Percentiles rank a stretch among this genome's conserved stretches.
Conservation (phyloP, 2,797 vertebrate species). For the Lagodon rhomboides region DNA sequence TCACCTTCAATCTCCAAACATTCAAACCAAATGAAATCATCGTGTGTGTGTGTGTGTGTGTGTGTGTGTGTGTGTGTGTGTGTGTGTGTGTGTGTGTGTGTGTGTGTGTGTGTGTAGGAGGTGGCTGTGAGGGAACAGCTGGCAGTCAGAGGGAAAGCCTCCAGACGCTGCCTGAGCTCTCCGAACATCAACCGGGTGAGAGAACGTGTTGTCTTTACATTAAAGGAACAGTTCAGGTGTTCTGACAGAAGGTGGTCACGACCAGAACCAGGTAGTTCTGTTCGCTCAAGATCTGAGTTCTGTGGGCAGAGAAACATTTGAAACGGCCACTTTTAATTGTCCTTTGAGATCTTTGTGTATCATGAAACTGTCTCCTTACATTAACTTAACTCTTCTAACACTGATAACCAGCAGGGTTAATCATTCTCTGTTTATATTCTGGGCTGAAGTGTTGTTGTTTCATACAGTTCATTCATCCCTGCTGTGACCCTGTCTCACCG, state of each 20-base stretch:
- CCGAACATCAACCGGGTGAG: conserved; percentile 90
- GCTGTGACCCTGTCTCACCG: background rate
- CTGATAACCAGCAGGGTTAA: background rate
- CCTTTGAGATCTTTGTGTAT: background rate
- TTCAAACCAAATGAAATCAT: no score
- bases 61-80: background rate
- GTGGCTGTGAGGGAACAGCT: conserved; percentile 95
- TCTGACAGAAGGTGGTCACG: background rate
- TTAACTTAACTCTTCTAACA: background rate
- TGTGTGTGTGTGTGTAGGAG: conserved; percentile 85
- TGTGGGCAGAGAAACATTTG: background rate
- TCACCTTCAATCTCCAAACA: no score
- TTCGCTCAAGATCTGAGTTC: background rate
- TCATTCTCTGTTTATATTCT: background rate
- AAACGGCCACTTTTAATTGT: background rate
- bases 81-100: conserved; percentile 21
- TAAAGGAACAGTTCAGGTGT: background rate
- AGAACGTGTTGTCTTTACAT: background rate
- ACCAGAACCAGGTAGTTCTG: no score
- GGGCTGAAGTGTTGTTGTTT: background rate
- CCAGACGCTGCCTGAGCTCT: conserved; percentile 91
- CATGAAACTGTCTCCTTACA: background rate
- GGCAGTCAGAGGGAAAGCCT: conserved; percentile 89
- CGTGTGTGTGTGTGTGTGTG: background rate
- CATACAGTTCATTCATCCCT: background rate